Evolutionary conservation across 2,113 vertebrate genomes (phyloP).

Genomic region (Naja naja): DNA sequence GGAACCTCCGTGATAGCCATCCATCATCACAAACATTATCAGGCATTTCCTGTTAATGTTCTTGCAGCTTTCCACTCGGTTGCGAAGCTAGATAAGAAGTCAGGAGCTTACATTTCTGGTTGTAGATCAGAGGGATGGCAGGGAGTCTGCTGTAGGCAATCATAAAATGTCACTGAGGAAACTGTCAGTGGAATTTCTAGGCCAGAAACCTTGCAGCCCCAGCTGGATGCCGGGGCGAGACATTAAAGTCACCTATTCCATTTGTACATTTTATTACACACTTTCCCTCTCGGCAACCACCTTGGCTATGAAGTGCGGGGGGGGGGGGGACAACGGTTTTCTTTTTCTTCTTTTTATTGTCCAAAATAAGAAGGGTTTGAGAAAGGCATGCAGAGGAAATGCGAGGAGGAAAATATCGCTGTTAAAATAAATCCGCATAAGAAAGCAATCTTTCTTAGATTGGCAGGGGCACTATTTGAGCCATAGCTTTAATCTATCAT

Average conservation of each 20-base stretch:
- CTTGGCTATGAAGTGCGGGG: background rate
- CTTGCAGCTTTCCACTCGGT: conserved; percentile 9
- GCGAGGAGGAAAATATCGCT: background rate
- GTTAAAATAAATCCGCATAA: background rate
- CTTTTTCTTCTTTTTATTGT: background rate
- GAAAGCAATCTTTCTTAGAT: background rate
- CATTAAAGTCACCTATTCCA: conserved; percentile 19
- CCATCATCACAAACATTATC: conserved; percentile 41
- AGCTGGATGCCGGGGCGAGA: conserved; percentile 18
- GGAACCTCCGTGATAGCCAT: conserved; percentile 27
- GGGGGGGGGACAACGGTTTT: conserved; percentile 3
- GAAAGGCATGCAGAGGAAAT: conserved; percentile 2
- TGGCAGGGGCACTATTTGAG: background rate
- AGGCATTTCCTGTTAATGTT: conserved; percentile 51
- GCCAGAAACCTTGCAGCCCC: conserved; percentile 22
- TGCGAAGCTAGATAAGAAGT: conserved; percentile 27
- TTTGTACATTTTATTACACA: conserved; percentile 40
- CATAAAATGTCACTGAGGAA: conserved; percentile 42
- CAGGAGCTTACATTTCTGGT: conserved; percentile 41
- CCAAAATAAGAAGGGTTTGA: background rate
- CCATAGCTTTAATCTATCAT: background rate
- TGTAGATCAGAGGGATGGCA: conserved; percentile 23
- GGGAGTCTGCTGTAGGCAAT: conserved; percentile 15
- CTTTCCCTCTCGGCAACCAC: background rate
- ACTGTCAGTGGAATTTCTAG: conserved; percentile 52